Base-by-base conservation (phyloP, 1,140 invertebrate genomes). In the Ridgeia piscesae region DNA sequence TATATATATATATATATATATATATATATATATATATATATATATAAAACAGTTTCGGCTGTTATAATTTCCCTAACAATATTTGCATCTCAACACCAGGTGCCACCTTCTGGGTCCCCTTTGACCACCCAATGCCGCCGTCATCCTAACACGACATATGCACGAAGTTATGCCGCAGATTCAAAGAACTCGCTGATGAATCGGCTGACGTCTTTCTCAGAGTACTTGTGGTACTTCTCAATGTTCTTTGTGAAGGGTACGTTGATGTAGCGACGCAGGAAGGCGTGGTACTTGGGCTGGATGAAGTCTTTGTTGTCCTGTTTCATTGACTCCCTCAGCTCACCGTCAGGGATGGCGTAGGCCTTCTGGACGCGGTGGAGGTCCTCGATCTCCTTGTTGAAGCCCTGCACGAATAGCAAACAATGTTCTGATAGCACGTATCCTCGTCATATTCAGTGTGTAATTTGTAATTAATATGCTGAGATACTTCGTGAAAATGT, bases 321-420 rank as follows among this genome's bases (percentile, higher is more conserved):
- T 95, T 98, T 98, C 42, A 99, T 96, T 93, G 97, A 95, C 95
- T 98, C 97, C 77, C 98, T 96, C 77, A 99, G 96, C 94, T 99
- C 98, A 27, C 97, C 96, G 96, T 99, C 98, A 21, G 99, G 99
- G 94, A 99, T 98, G 34, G 98, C 98, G 96, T 99, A 99, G 91
- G 97, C 97, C 93, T 98, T 97, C 96, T 99, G 98, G 48, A 97
- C 97, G 93, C 97, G 92, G 89, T 93, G 93, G 17, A 98, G 97
- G 94, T 99, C 98, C 94, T 99, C 98, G 94, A 99, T 97, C 96
- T 99, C 99, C 95, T 98, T 98, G 95, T 99, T 99, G 95, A 99
- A 99, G 91, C 97, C 97, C 98, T 97, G 96, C 1, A 90, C 8
- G n/a, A 34, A 27, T 90, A 90, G 91, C 17, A 91, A n/a, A n/a